These are phyloP conservation scores for Meliscaeva auricollis DNA, from an alignment of 2,888 invertebrate species.

Conservation along the genomic window DNA sequence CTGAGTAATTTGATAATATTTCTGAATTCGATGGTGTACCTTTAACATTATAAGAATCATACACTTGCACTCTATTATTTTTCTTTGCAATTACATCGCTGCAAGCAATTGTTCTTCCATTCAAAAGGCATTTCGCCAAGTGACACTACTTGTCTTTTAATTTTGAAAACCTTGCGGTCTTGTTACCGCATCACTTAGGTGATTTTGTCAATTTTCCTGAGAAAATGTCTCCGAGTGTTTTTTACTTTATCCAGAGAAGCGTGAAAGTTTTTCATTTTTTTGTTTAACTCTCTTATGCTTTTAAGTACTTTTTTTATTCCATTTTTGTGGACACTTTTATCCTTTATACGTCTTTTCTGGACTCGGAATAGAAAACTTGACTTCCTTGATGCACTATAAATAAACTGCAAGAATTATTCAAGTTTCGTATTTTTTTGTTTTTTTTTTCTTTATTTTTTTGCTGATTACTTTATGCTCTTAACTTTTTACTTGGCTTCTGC, in stretches of 20 bases:
- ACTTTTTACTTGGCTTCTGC: slow-evolving; percentile 61
- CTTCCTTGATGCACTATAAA: slow-evolving; percentile 23
- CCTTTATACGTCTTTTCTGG: slow-evolving; percentile 9
- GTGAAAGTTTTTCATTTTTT: neutral
- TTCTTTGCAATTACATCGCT: too few relatives aligned
- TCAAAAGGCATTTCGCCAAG: neutral
- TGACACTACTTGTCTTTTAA: slow-evolving; percentile 13
- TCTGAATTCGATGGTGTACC: too few relatives aligned
- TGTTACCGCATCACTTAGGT: slow-evolving; percentile 27
- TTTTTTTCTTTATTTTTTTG: slow-evolving; percentile 13
- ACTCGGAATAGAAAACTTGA: neutral
- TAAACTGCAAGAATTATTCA: slow-evolving; percentile 23
- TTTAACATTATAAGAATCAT: too few relatives aligned
- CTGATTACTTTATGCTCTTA: slow-evolving; percentile 70
- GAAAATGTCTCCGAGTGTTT: slow-evolving; percentile 34
- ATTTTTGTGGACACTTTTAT: slow-evolving; percentile 41
- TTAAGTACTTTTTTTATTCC: slow-evolving; percentile 40
- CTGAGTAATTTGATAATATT: too few relatives aligned
- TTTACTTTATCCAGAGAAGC: too few relatives aligned
- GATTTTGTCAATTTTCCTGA: neutral
- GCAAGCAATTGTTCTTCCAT: too few relatives aligned
- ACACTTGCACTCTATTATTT: too few relatives aligned
- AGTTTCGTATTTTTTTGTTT: neutral
- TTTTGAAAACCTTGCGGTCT: neutral
- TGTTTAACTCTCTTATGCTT: neutral